These are phyloP conservation scores for Sminthopsis crassicaudata DNA, from an alignment of 2,113 vertebrate genomes.

Conservation along the genomic window DNA sequence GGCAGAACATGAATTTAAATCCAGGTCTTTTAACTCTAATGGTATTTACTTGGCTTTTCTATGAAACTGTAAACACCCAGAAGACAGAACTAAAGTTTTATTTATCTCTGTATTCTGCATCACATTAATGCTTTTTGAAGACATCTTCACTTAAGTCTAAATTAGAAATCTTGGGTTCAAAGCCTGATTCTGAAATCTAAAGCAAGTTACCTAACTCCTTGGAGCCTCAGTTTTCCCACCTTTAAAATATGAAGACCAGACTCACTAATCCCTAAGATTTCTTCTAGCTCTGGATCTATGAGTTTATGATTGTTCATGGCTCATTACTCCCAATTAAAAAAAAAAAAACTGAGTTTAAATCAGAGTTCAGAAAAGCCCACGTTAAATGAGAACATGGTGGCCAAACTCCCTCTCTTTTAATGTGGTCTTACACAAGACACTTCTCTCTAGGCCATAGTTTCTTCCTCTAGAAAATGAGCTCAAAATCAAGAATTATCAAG, in stretches of 20 bases:
- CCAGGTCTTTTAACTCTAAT: background rate
- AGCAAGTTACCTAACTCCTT: background rate
- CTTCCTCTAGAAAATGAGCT: background rate
- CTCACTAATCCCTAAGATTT: background rate
- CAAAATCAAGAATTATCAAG: background rate
- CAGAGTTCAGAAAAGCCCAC: background rate
- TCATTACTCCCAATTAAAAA: background rate
- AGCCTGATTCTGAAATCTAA: background rate
- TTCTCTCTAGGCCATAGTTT: background rate
- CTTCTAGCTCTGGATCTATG: background rate
- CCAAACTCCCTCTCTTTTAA: background rate
- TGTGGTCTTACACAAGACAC: background rate
- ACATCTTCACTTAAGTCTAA: background rate
- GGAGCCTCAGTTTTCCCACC: background rate
- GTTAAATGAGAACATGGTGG: background rate
- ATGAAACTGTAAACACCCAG: background rate
- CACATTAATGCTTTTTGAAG: background rate
- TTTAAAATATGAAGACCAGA: background rate
- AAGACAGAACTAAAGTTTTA: background rate
- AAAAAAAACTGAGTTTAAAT: background rate
- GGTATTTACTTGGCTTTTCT: background rate
- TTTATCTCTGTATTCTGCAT: background rate
- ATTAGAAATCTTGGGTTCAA: background rate
- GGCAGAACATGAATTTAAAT: background rate
- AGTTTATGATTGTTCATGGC: background rate